Evolutionary conservation across 2,113 vertebrate genomes (phyloP), one percentile per base, ranked within the genome.

Genomic region (Phyllostomus discolor): DNA sequence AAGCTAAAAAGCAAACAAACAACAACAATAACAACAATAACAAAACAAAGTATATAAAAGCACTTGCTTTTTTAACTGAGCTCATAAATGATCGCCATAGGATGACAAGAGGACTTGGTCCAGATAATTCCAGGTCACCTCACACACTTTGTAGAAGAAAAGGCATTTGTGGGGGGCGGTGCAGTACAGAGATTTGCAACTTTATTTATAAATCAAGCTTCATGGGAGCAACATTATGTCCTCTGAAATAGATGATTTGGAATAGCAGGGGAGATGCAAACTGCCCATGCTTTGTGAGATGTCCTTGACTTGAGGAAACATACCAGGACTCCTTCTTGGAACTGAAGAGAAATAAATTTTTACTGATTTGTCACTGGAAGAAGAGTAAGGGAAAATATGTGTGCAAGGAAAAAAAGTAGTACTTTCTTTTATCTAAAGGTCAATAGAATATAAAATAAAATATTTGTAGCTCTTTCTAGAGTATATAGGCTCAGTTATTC

Each of bases 391-490:
- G 7, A 62, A 9, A 96, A 76, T 73, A 31, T 57, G 10, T 3
- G 0, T 72, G n/a, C 1, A 67, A 59, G 75, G 43, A 90, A 26
- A 82, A 80, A 52, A 3, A 66, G 46, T 86, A 59, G 46, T 81
- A 19, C 11, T 70, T 80, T 48, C 11, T 96, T 85, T 95, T 33
- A 31, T 81, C 59, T 92, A 67, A 92, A 97, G 33, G 35, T 22
- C 52, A 94, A 64, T 5, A 78, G 14, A 5, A 78, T 38, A 20
- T 82, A 88, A 92, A 92, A 28, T 64, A 92, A 96, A 90, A 91
- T 54, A 96, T 73, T 88, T 87, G 52, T 67, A 67, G 41, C 14
- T 50, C 46, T 90, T 89, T 87, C 93, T 59, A 86, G 52, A 91
- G 8, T 52, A 3, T 28, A 46, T 81, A 14, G 12, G 15, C 57